phyloP scores from a whole-genome alignment of 2,888 invertebrate species.

The Tipula confusa region DNA sequence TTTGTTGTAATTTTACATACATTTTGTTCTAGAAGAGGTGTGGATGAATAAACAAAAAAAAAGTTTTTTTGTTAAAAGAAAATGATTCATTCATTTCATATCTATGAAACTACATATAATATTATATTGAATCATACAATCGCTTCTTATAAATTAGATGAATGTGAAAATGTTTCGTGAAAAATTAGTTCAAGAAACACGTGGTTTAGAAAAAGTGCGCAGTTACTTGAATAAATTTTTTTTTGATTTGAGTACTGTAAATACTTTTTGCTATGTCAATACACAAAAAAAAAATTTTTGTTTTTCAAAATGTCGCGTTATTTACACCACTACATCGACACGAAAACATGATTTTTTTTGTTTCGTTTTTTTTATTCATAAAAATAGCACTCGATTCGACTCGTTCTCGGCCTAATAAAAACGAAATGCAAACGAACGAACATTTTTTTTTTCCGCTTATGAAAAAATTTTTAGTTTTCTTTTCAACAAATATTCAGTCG shows the following conservation, averaged over 20 bases:
- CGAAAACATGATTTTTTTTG: background rate
- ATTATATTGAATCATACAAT: background rate
- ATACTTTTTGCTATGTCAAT: background rate
- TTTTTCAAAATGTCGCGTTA: slow-evolving; percentile 16
- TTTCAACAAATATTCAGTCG: background rate
- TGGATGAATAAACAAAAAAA: background rate
- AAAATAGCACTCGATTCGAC: background rate
- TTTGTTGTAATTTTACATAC: background rate
- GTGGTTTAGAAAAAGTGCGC: background rate
- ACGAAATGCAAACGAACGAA: background rate
- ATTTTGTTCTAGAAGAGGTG: background rate
- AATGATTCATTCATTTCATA: background rate
- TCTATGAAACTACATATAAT: too few species aligned
- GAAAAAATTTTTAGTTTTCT: background rate
- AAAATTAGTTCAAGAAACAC: background rate
- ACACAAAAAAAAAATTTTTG: background rate
- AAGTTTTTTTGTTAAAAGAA: background rate
- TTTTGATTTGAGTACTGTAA: background rate
- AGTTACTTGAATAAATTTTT: background rate
- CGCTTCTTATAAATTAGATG: background rate
- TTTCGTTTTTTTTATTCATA: background rate
- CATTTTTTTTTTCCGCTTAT: background rate
- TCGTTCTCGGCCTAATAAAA: background rate
- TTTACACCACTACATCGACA: background rate
- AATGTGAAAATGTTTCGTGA: background rate